Evolutionary conservation across 2,113 vertebrate species (phyloP).

Genomic region (Cinclus mexicanus): DNA sequence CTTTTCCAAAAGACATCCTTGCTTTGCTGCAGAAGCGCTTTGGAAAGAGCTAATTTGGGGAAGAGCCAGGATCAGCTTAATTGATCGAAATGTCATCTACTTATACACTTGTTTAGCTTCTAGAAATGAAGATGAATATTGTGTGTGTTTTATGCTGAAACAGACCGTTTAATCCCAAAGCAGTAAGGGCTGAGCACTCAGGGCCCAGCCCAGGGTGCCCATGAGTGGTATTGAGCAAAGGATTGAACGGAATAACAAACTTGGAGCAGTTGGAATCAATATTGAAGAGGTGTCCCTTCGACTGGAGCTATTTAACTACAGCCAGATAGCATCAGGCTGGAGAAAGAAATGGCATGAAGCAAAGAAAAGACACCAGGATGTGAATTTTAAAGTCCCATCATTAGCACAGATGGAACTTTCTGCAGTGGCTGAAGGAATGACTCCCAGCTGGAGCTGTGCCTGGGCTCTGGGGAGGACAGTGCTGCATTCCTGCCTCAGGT

Average conservation of each 20-base stretch:
- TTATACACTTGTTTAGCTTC: neutral
- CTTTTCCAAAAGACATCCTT: neutral
- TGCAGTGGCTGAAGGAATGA: neutral
- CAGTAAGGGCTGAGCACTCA: neutral
- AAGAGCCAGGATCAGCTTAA: constrained; percentile 31
- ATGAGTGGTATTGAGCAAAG: neutral
- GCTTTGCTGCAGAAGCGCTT: neutral
- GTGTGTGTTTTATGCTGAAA: constrained; percentile 34
- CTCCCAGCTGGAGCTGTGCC: neutral
- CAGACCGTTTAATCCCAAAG: constrained; percentile 32
- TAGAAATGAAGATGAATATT: constrained; percentile 56
- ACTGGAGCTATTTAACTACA: constrained; percentile 35
- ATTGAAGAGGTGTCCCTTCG: neutral
- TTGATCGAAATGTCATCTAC: constrained; percentile 44
- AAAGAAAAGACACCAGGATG: neutral
- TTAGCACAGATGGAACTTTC: neutral
- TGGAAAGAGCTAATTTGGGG: neutral
- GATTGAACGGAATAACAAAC: constrained; percentile 40
- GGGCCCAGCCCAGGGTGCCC: neutral
- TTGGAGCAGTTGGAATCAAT: constrained; percentile 37
- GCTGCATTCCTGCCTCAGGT: neutral
- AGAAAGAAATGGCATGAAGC: constrained; percentile 1
- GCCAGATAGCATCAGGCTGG: constrained; percentile 28
- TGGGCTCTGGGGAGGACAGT: neutral
- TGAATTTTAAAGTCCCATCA: neutral